phyloP scores from a whole-genome alignment of 2,113 vertebrate species.

The Microtus pennsylvanicus region DNA sequence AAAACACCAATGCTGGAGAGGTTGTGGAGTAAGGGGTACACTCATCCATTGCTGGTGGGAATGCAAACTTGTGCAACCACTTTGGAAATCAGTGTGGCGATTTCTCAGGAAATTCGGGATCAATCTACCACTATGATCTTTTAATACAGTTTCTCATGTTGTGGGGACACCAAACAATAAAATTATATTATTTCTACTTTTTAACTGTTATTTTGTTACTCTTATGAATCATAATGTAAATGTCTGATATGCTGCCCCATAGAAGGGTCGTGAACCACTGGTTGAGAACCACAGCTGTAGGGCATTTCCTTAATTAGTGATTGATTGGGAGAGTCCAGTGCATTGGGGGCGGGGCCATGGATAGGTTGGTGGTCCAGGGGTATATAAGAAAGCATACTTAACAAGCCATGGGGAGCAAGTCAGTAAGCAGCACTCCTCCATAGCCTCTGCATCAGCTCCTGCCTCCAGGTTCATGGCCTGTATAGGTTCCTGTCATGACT shows the following conservation, averaged over 20 bases:
- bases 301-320: neutral
- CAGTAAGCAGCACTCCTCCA: neutral
- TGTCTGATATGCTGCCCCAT: neutral
- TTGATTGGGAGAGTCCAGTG: neutral
- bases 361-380: neutral
- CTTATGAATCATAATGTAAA: neutral
- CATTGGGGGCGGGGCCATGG: neutral
- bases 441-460: neutral
- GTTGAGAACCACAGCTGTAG: neutral
- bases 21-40: too few relatives aligned
- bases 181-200: neutral
- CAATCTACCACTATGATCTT: too few relatives aligned
- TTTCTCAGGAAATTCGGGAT: too few relatives aligned
- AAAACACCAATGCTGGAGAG: too few relatives aligned
- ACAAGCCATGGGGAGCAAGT: neutral
- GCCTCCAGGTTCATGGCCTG: neutral
- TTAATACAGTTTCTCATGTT: too few relatives aligned
- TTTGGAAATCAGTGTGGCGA: too few relatives aligned
- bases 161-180: neutral
- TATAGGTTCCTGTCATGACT: neutral
- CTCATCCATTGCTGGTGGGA: too few relatives aligned
- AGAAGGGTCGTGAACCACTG: neutral
- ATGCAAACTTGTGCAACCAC: too few relatives aligned
- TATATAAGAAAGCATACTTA: neutral
- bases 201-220: neutral